A percentile compares a stretch with the other conserved stretches of the same genome.
Conservation (phyloP, 2,888 invertebrate genomes). For the Tineola bisselliella region DNA sequence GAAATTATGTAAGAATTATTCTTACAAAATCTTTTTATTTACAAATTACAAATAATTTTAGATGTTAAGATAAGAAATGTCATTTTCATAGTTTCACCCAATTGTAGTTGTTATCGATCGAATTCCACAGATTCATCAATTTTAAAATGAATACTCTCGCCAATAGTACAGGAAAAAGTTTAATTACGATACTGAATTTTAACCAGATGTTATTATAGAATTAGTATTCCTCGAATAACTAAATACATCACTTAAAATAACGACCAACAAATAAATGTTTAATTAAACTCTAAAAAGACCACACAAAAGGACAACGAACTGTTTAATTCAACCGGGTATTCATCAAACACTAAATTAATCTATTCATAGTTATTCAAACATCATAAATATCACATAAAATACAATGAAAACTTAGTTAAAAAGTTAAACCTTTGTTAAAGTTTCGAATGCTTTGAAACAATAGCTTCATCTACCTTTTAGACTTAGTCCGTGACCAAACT, state of each 20-base stretch:
- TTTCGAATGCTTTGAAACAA: not conserved
- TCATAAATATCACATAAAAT: conserved; percentile 56
- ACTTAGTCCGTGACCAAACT: conserved; percentile 53
- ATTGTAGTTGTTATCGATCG: not conserved
- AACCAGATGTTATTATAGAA: no score
- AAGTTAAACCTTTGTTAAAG: not conserved
- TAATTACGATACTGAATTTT: no score
- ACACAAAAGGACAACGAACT: not conserved
- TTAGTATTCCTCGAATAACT: no score
- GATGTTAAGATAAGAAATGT: not conserved
- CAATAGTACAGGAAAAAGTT: no score
- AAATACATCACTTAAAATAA: no score
- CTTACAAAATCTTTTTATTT: not conserved
- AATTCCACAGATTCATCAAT: not conserved
- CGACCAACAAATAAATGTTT: no score
- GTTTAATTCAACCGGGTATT: not conserved
- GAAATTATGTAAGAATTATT: not conserved
- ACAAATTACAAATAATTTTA: not conserved
- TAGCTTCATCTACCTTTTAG: not conserved
- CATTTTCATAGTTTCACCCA: not conserved
- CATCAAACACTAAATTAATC: conserved; percentile 38
- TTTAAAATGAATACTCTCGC: no score
- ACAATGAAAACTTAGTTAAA: not conserved
- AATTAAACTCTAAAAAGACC: not conserved
- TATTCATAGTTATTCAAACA: conserved; percentile 64